These are phyloP conservation scores for Myiothlypis coronata DNA, from an alignment of 2,797 vertebrate species.

Conservation along the genomic window DNA sequence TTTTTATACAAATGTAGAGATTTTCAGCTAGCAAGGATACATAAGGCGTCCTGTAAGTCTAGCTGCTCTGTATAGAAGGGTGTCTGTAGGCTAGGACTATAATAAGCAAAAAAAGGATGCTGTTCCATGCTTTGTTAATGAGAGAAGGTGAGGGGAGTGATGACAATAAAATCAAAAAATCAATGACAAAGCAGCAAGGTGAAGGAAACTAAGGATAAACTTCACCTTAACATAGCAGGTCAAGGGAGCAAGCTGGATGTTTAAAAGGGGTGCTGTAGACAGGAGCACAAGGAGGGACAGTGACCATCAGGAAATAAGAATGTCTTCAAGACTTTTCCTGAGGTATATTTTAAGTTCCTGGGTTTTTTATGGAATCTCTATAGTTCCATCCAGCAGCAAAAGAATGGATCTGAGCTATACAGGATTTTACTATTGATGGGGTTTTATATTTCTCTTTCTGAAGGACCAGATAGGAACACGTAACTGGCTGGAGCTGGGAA, in stretches of 20 bases:
- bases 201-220: neutral
- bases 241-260: neutral
- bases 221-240: neutral
- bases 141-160: neutral
- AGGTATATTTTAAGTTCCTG: neutral
- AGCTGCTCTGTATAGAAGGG: neutral
- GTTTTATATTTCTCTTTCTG: neutral
- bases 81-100: neutral
- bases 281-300: neutral
- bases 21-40: neutral
- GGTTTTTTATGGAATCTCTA: fast-evolving
- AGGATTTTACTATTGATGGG: fast-evolving
- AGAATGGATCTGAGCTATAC: neutral
- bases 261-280: neutral
- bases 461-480: neutral
- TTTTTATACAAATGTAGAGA: neutral
- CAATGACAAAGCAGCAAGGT: neutral
- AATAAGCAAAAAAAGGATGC: neutral
- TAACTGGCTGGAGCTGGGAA: neutral
- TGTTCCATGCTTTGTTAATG: neutral
- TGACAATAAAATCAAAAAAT: neutral
- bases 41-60: neutral
- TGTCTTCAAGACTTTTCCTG: neutral
- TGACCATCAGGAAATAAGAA: neutral
- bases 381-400: neutral